Base-by-base conservation (phyloP, 2,797 vertebrate genomes). In the Harpagifer antarcticus region DNA sequence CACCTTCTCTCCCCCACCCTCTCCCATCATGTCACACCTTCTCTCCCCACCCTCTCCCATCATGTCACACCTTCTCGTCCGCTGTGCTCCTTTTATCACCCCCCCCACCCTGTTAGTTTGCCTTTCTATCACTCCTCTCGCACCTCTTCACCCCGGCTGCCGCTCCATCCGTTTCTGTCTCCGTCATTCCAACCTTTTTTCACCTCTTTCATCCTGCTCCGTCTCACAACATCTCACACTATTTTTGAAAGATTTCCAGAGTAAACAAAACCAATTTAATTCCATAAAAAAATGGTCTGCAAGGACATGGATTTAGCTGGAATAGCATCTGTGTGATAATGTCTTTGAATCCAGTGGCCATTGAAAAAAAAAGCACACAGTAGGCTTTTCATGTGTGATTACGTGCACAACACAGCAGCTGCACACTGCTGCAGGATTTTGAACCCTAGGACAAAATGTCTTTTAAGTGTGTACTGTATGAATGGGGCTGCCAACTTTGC, bases 201-300 rank as follows among this genome's bases (percentile, higher is more conserved):
- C 79, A 68, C 83, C 72, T 78, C 71, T 58, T 76, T 65, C 23
- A 50, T 63, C 9, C 16, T 1, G 59, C 65, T 73, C 67, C 11
- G 16, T 74, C 70, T 76, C 65, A 43, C 63, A 49, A n/a, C 13
- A 61, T 83, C 66, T 73, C 74, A 62, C 55, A 31, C 33, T 5
- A 19, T 27, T 58, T 45, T 57, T 33, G 27, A 15, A 66, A 56
- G 57, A 50, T 75, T 76, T 81, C 73, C 55, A 54, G 58, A 67
- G 84, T 69, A 85, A 89, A 86, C 85, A 87, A 86, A 43, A n/a
- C 58, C 40, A 72, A 66, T 81, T 68, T 80, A 53, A 72, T 50
- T 74, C 59, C 69, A 64, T 37, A 59, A 64, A 58, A 72, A 31
- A 62, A 33, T 13, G 43, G 68, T 58, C 59, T 11, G 9, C 12